Evolutionary conservation across 2,797 vertebrate species (phyloP).

Genomic region (Sebastolobus alascanus): DNA sequence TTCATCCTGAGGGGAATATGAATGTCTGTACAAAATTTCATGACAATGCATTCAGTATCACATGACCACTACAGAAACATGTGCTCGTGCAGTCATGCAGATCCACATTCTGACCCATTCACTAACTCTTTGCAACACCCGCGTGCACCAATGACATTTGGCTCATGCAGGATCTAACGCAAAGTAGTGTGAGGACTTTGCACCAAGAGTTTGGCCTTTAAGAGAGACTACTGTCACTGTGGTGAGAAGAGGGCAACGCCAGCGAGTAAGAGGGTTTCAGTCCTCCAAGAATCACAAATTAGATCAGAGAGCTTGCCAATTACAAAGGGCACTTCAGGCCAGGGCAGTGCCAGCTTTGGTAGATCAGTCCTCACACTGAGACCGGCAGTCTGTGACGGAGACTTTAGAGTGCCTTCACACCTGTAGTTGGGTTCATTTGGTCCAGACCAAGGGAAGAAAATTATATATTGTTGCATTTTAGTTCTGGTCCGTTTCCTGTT

Average conservation of each 20-base stretch:
- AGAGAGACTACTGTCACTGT: neutral
- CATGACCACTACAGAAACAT: neutral
- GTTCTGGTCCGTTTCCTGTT: no score
- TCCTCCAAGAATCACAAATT: neutral
- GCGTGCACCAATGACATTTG: neutral
- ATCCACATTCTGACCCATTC: neutral
- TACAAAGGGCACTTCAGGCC: no score
- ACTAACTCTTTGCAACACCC: neutral
- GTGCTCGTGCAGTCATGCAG: neutral
- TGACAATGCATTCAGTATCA: neutral
- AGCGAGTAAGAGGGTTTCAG: no score
- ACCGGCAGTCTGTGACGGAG: no score
- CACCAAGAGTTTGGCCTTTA: conserved; percentile 7
- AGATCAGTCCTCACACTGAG: no score
- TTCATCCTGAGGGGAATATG: neutral
- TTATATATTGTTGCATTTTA: no score
- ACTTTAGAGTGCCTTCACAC: no score
- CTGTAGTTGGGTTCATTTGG: no score
- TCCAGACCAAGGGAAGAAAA: no score
- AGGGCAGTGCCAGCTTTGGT: no score
- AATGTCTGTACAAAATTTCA: neutral
- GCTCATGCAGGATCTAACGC: neutral
- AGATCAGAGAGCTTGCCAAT: neutral
- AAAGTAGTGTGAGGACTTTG: conserved; percentile 4
- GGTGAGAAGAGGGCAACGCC: neutral